Evolutionary conservation across 2,888 invertebrate genomes (phyloP), one percentile per base, ranked within the genome.

Genomic region (Oxycera nigricornis): DNA sequence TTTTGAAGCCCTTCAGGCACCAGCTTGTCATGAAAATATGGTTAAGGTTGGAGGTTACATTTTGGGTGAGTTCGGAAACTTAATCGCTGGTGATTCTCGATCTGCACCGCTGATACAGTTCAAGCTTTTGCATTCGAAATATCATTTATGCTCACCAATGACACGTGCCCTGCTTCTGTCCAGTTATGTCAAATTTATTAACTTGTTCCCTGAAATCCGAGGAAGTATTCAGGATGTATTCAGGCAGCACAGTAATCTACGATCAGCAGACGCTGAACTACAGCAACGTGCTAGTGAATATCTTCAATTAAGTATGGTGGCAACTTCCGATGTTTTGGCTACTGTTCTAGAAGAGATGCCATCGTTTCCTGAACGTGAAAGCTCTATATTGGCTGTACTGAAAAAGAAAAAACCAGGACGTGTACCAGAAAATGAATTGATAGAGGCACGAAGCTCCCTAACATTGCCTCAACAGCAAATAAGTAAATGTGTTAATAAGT

Each of bases 21-120:
- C 98, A 22, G 98, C 99, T 28, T 99, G 99, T 82, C 99, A 99
- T 85, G 99, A 99, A 87, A 99, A 99, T 85, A 99, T 99, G 99
- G 98, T 99, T 1, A 99, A 99, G 90, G 99, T 99, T 73, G 98
- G 98, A 76, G 99, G 98, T 72, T 99, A 99, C 82, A 98, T 99
- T 81, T 89, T 99, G 76, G 99, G 99, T 77, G 98, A 99, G 87
- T 99, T 99, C 87, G 99, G 99, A 72, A 99, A 99, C 87, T 89
- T 99, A 76, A 99, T 99, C 84, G 99, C 99, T 80, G 99, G 99
- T 17, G 99, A 99, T 86, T 94, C 96, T 76, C 90, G 98, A 75
- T 99, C 98, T 61, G 97, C 98, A 73, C 98, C 99, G 7, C 89
- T 93, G 81, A 96, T 99, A 77, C 99, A 99, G 86, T 99, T 99